Percentiles rank a stretch among this genome's conserved stretches.
phyloP scores from a whole-genome alignment of 1,140 invertebrate genomes.

The Meloidogyne hapla region DNA sequence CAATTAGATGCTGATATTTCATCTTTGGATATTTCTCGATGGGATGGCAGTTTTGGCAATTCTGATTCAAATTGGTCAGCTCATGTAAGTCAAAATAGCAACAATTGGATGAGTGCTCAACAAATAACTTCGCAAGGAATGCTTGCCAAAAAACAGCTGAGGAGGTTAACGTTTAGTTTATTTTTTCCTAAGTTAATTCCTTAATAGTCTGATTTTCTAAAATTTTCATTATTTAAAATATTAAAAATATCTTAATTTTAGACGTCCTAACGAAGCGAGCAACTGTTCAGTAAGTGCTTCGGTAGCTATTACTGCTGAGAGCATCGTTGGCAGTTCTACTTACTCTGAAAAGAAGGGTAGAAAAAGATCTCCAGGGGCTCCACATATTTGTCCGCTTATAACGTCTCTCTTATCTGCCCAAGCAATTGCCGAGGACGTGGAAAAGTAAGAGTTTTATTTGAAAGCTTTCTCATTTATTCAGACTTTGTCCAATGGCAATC shows the following conservation, averaged over 20 bases:
- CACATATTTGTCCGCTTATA: slow-evolving; percentile 11
- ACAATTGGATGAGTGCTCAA: background rate
- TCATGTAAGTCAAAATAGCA: background rate
- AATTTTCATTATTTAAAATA: background rate
- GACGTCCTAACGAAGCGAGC: slow-evolving; percentile 12
- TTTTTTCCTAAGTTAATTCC: background rate
- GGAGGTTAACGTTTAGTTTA: background rate
- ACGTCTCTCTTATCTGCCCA: slow-evolving; percentile 8
- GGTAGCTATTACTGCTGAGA: background rate
- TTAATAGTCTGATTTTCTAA: background rate
- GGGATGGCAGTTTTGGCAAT: background rate
- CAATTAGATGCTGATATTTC: slow-evolving; percentile 31
- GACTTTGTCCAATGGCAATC: background rate
- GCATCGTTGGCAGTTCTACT: background rate
- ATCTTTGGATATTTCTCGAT: slow-evolving; percentile 31
- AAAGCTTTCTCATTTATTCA: background rate
- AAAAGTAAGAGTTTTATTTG: background rate
- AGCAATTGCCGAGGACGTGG: slow-evolving; percentile 15
- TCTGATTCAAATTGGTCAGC: background rate
- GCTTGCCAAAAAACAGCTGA: slow-evolving; percentile 18
- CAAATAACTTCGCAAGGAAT: background rate
- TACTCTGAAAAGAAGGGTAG: background rate
- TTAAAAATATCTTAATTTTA: slow-evolving; percentile 2
- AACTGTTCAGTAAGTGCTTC: background rate
- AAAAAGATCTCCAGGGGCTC: slow-evolving; percentile 9